Evolutionary conservation across 2,797 vertebrate genomes (phyloP), one percentile per base, ranked within the genome.

Genomic region (Falco berigora): DNA sequence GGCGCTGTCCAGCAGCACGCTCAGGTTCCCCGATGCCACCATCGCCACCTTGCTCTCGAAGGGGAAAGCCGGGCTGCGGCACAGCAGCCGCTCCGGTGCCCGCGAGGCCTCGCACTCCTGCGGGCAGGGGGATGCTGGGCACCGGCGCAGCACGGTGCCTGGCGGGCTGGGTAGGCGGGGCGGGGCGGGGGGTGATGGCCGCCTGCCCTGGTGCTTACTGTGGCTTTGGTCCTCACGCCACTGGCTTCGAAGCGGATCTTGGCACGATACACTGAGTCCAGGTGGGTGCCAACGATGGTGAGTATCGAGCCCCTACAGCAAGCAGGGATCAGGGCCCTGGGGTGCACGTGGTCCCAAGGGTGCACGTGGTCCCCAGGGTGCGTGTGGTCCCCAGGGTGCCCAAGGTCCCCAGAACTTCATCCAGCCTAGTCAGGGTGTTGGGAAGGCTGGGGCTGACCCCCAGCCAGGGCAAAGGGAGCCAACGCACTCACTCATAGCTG

Each of bases 241-340:
- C 49, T 53, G 8, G 96, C 88, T 27, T 97, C 98, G 53, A 99
- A 99, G 64, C 62, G 98, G 63, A 99, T 96, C 38, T 96, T 96
- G 28, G 98, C 97, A 1, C 97, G 98, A 90, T 98, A 98, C 10
- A 98, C 98, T 1, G 99, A 99, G 94, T 99, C 98, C 97, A 99
- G 97, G 97, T 99, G 98, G 88, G 98, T 97, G 53, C 99, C 99
- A 5, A 67, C 92, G 67, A 99, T 97, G 50, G 98, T 98, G 87
- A 99, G 98, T 80, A 97, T 98, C 3, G 98, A 99, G n/a, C 98
- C 99, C 88, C 99, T 99, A 16, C 1, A 14, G 38, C 6, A 1
- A 59, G 22, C 22, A 36, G 44, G 20, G 19, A n/a, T 93, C 68
- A 92, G 62, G 30, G 46, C 13, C 32, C 52, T 1, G 3, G 30